Evolutionary conservation across 2,797 vertebrate species (phyloP), one percentile per base, ranked within the genome.

Genomic region (Gallinago solitaria): DNA sequence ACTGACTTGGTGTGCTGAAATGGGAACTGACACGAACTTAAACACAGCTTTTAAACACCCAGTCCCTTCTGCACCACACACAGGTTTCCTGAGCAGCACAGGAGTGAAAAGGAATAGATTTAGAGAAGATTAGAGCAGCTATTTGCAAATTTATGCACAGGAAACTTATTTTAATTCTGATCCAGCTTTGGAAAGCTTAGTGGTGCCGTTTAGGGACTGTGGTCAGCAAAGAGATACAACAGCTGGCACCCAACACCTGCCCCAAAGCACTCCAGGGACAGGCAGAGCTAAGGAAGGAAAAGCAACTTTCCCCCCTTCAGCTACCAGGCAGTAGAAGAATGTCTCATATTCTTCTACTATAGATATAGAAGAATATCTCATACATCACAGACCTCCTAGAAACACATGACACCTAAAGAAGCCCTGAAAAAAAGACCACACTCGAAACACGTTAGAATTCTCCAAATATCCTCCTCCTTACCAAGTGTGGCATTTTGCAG

Each of bases 181-280:
- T 9, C 39, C 11, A 54, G 57, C 23, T 56, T 50, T 24, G 24
- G 64, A 67, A 71, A 71, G 27, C 32, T 27, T 37, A 43, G 39
- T 76, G 51, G 47, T 64, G 54, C 21, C 10, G 5, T 27, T 75
- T 59, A n/a, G 10, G 47, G 23, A 54, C 53, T 3, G 28, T n/a
- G 33, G 51, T 54, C 51, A 43, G 59, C 65, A 23, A 23, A 76
- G 47, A n/a, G 21, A 15, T 10, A 27, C 3, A n/a, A 27, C 4
- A 45, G 70, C 53, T 81, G 81, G 53, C 27, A 51, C 28, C 17
- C 56, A 51, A 32, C 28, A 37, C 14, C 39, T 12, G 18, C 7
- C 3, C 45, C n/a, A 27, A 47, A 53, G 30, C 35, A n/a, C 18
- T 27, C 21, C 15, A 13, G 39, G 47, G 64, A n/a, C 0, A 0